A percentile compares a stretch with the other conserved stretches of the same genome.
phyloP scores from a whole-genome alignment of 2,888 invertebrate species.

The Eupithecia pulchellata region DNA sequence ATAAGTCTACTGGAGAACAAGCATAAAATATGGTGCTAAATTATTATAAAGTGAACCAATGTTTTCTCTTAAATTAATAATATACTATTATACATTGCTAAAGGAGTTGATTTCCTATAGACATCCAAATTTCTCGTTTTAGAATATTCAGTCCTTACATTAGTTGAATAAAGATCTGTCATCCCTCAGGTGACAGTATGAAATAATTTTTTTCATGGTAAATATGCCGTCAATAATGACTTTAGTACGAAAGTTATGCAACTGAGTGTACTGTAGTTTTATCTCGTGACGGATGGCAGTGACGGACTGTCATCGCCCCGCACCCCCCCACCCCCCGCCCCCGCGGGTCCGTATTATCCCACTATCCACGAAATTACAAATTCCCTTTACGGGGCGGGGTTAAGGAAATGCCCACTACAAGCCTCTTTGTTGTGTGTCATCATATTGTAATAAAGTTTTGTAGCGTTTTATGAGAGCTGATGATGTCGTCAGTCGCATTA shows the following conservation, averaged over 20 bases:
- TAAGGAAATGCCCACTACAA: slow-evolving; percentile 18
- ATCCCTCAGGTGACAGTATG: no score
- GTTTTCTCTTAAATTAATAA: no score
- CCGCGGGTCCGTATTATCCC: slow-evolving; percentile 10
- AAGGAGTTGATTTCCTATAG: no score
- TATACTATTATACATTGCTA: no score
- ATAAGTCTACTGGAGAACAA: no score
- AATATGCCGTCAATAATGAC: no score
- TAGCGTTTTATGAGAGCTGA: not conserved
- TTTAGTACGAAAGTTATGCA: not conserved
- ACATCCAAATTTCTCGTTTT: no score
- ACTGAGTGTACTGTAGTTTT: slow-evolving; percentile 23
- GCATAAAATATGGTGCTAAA: no score
- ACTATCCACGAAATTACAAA: slow-evolving; percentile 32
- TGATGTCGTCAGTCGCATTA: not conserved
- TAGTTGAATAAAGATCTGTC: no score
- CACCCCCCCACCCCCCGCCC: not conserved
- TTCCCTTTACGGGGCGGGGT: slow-evolving; percentile 29
- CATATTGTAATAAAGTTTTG: slow-evolving; percentile 13
- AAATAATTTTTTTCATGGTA: no score
- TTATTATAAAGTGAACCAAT: no score
- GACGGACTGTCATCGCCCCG: slow-evolving; percentile 29
- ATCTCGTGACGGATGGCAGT: slow-evolving; percentile 27
- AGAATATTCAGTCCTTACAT: no score
- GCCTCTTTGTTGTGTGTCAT: slow-evolving; percentile 13